Conservation (phyloP, 2,888 invertebrate species). For the Clitarchus hookeri region DNA sequence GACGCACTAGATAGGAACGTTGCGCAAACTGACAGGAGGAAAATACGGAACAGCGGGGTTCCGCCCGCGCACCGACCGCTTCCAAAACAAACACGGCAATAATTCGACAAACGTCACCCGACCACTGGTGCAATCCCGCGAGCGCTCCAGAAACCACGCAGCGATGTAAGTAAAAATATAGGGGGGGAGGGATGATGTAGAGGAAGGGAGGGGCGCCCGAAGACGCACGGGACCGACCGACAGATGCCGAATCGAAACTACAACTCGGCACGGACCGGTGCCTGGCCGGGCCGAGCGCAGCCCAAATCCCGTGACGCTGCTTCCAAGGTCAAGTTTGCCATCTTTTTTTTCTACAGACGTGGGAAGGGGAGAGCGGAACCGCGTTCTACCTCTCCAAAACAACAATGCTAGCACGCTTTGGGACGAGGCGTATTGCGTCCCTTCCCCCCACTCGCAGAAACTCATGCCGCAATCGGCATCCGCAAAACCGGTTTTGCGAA, state of each 20-base stretch:
- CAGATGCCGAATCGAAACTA: constrained; percentile 12
- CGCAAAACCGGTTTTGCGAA: not conserved
- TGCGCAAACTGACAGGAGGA: not conserved
- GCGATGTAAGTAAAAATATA: not conserved
- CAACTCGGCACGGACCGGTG: constrained; percentile 37
- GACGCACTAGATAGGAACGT: not conserved
- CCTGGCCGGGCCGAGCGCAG: constrained; percentile 43
- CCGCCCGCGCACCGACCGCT: constrained; percentile 5
- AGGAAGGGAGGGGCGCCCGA: not conserved
- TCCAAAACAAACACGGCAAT: constrained; percentile 23
- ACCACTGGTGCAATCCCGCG: constrained; percentile 11
- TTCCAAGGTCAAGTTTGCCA: constrained; percentile 39
- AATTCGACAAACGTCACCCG: constrained; percentile 12
- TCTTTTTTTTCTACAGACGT: not conserved
- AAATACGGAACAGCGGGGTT: constrained; percentile 9
- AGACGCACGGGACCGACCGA: constrained; percentile 24
- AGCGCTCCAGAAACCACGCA: not conserved
- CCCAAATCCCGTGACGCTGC: constrained; percentile 42
- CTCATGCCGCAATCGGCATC: not conserved
- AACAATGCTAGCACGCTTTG: not conserved
- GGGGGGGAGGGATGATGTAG: too few species aligned
- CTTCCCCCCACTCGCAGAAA: too few species aligned
- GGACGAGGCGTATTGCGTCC: not conserved
- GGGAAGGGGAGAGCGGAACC: not conserved
- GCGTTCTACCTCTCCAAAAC: not conserved